These are phyloP conservation scores for Paragorgia papillata DNA, from an alignment of 92 coral and sea anemone genomes.

Conservation along the genomic window DNA sequence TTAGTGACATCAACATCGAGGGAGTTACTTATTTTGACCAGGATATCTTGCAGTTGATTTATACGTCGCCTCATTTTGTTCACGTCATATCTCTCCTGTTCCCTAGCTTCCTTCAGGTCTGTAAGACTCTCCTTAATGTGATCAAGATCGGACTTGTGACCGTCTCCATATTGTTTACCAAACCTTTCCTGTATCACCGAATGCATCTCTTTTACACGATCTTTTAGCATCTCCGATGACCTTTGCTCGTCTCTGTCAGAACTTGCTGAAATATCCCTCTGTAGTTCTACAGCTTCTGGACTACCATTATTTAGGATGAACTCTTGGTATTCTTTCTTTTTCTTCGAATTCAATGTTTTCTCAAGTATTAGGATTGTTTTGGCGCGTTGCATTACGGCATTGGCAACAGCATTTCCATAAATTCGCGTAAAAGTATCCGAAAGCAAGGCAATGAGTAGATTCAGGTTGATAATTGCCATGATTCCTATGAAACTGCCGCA, in stretches of 20 bases:
- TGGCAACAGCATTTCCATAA: background rate
- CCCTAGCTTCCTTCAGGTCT: conserved; percentile 60
- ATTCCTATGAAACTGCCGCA: background rate
- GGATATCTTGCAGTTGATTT: conserved; percentile 69
- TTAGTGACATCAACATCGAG: background rate
- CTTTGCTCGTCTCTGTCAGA: conserved; percentile 10
- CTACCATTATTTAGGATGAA: background rate
- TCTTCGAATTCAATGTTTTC: background rate
- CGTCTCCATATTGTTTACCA: conserved; percentile 20
- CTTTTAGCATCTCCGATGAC: conserved; percentile 1
- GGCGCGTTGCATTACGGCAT: conserved; percentile 4
- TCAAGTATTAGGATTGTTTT: background rate
- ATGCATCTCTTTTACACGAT: conserved; percentile 10
- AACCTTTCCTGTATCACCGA: conserved; percentile 1
- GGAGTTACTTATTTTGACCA: conserved; percentile 6
- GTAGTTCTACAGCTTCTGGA: conserved; percentile 20
- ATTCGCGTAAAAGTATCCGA: background rate
- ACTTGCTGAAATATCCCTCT: background rate
- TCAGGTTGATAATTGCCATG: background rate
- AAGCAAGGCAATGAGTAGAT: background rate
- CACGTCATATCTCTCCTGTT: conserved; percentile 58
- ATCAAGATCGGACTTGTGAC: conserved; percentile 5
- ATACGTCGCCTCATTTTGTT: conserved; percentile 78
- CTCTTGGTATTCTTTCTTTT: background rate
- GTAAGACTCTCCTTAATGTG: conserved; percentile 4